phyloP scores from a whole-genome alignment of 2,888 invertebrate species.

The Nyleta sp. region DNA sequence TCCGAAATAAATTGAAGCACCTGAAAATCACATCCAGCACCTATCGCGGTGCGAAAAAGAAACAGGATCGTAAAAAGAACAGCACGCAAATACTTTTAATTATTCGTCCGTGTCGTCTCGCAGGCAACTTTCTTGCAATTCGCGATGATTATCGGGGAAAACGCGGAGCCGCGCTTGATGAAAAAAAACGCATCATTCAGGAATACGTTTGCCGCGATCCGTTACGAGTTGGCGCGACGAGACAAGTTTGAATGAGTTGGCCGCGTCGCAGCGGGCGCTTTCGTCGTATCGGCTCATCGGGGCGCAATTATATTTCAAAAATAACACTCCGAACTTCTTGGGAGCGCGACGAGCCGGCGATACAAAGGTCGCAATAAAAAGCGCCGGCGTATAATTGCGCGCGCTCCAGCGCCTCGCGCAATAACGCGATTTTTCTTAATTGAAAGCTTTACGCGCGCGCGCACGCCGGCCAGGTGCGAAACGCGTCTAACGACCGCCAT shows the following conservation, averaged over 20 bases:
- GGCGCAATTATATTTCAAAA: conserved; percentile 45
- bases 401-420: conserved; percentile 33
- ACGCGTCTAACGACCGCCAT: conserved; percentile 32
- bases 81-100: conserved; percentile 46
- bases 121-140: conserved; percentile 39
- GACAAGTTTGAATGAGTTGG: conserved; percentile 47
- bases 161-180: conserved; percentile 7
- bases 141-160: conserved; percentile 35
- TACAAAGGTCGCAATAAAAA: conserved; percentile 43
- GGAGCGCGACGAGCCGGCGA: conserved; percentile 30
- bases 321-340: conserved; percentile 47
- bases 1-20: too few species aligned
- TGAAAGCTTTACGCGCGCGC: conserved; percentile 53
- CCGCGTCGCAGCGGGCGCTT: conserved; percentile 10
- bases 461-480: conserved; percentile 39
- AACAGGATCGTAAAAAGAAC: too few species aligned
- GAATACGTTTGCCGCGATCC: conserved; percentile 25
- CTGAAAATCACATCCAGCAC: too few species aligned
- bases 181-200: conserved; percentile 33
- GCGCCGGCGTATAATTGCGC: conserved; percentile 48
- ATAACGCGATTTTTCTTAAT: conserved; percentile 57
- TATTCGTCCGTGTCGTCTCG: conserved; percentile 21
- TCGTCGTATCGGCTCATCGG: conserved; percentile 41
- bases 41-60: too few species aligned
- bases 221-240: conserved; percentile 31